Evolutionary conservation across 1,140 invertebrate genomes (phyloP), one percentile per base, ranked within the genome.

Genomic region (Euwallacea fornicatus): DNA sequence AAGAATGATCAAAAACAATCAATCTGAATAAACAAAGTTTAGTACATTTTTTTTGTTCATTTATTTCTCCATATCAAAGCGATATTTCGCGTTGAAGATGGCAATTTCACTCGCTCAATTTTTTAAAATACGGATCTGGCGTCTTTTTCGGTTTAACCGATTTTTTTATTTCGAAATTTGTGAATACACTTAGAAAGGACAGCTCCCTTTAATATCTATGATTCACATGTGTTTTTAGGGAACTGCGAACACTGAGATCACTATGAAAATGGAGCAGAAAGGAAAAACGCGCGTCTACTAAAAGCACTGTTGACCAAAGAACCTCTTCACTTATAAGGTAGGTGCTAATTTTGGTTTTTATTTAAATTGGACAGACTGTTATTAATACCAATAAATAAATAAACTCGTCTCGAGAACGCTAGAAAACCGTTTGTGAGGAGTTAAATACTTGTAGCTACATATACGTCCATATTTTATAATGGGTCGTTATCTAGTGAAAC

Each of bases 311-410:
- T 62, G 9, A 62, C 11, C 15, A 62, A 47, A 62, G 7, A 46
- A 10, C 10, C 15, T 7, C 44, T 64, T 66, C 64, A 66, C 64
- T 56, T 66, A 66, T 66, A 66, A 66, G 64, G 64, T 66, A 66
- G n/a, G 64, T 66, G 64, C 53, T 66, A 66, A 66, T 66, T 66
- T 42, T 13, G 64, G 53, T 66, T 53, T 66, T 66, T 66, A 66
- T 66, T 56, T 44, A 56, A 56, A 66, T 46, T 65, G 47, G 47
- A 65, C 46, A 65, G 41, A 53, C 63, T 65, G 46, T 65, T 33
- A 4, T 33, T 55, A 65, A 65, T 53, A 41, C 50, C 47, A 11
- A n/a, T 65, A 15, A 21, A 46, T 65, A 65, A 65, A 65, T 65
- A 65, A 65, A 65, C 46, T n/a, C n/a, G 16, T 65, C 33, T 15